Base-by-base conservation (phyloP, 1,140 invertebrate genomes). In the Lucilia sericata region DNA sequence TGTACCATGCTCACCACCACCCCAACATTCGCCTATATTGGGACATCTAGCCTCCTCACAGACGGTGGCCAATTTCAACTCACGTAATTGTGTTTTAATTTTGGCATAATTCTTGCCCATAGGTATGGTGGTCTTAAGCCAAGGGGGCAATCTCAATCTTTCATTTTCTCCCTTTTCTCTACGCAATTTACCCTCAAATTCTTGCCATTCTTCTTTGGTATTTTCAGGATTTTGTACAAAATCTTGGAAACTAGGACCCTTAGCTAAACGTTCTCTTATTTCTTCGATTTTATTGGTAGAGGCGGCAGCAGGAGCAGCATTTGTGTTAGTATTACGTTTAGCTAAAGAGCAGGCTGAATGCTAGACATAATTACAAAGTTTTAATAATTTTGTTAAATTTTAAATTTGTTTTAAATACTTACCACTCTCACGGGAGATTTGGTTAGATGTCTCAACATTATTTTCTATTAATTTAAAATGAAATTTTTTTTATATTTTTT, bases 21-120 rank as follows among this genome's bases (percentile, higher is more conserved):
- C 98, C 99, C 99, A 99, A 92, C 99, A 99, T 92, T 99, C 98
- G 25, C 98, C 98, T 87, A 99, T 99, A 92, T 99, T 99, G 0
- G 99, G 99, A 93, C 99, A 99, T 85, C 97, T 93, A 0, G 99
- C 99, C 92, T 99, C 99, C 91, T 99, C 98, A 92, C 99, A 99
- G 1, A 99, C 99, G 3, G 99, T 99, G 87, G 97, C 96, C 12
- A 99, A 92, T 87, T 98, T 99, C 14, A 99, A 92, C 17, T 95
- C 94, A 83, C 97, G 92, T 13, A 99, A 92, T 88, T 98, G 96
- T 80, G 96, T 93, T 89, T 99, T 99, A 17, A 99, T 91, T 88
- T 94, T 94, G 86, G 92, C 94, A 89, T 95, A 98, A 92, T 97
- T 97, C 88, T 95, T 93, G 49, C 96, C 98, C 87, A 95, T 95